Conservation (phyloP, 2,113 vertebrate species). For the Oreotrochilus melanogaster region DNA sequence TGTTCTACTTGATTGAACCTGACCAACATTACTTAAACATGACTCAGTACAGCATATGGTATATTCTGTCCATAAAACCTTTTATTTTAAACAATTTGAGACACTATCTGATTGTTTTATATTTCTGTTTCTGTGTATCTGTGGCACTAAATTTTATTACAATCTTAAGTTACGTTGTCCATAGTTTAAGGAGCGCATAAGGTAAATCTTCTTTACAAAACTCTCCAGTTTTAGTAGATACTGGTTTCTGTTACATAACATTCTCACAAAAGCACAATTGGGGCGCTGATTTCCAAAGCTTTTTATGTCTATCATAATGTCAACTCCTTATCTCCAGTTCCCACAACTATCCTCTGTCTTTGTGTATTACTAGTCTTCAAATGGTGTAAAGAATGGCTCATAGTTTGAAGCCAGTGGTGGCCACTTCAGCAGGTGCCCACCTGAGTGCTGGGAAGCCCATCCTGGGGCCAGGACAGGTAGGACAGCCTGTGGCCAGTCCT, state of each 20-base stretch:
- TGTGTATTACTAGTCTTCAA: rapidly evolving
- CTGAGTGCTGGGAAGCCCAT: rapidly evolving
- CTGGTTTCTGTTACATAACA: background rate
- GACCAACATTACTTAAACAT: conserved; percentile 33
- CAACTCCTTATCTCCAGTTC: background rate
- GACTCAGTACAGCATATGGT: background rate
- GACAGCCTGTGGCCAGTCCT: background rate
- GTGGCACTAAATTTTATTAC: background rate
- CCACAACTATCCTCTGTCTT: rapidly evolving
- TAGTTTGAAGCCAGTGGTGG: rapidly evolving
- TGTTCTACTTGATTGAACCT: conserved; percentile 60
- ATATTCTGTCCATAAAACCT: background rate
- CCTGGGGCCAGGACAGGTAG: background rate
- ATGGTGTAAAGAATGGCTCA: background rate
- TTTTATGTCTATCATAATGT: background rate
- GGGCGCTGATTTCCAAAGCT: background rate
- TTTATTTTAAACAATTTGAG: background rate
- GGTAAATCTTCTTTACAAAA: background rate
- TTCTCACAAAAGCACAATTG: background rate
- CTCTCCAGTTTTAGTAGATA: background rate
- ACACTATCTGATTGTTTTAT: background rate
- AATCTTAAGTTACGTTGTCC: background rate
- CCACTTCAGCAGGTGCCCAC: background rate
- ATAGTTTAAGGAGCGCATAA: background rate
- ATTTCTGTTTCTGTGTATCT: background rate